Evolutionary conservation across 2,888 invertebrate species (phyloP), one percentile per base, ranked within the genome.

Genomic region (Ganaspis brasiliensis): DNA sequence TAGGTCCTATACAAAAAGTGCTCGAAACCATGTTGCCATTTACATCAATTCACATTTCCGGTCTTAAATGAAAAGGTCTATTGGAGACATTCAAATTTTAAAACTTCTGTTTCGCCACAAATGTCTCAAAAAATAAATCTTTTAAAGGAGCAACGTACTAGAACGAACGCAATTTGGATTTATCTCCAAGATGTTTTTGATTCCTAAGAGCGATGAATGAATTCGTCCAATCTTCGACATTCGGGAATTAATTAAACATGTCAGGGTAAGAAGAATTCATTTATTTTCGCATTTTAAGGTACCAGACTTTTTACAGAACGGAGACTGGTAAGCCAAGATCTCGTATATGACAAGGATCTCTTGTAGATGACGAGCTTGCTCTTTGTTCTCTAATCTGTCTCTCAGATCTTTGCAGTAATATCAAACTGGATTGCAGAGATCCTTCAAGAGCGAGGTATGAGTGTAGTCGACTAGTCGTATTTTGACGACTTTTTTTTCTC

Each of bases 341-440:
- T 49, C n/a, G 49, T 49, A 2, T 49, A 49, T 6, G n/a, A 49
- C 16, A 49, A 49, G 49, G 49, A 49, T 6, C 49, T 49, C 6
- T 49, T 49, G 1, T 82, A 83, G 80, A 82, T 85, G 82, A 83
- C 84, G 24, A 78, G 83, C 72, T 75, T 85, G 56, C 49, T n/a
- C 49, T 49, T 49, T 49, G 49, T 14, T 6, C 16, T 49, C n/a
- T 49, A 14, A 49, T 49, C 49, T 49, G 49, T n/a, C 3, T 6
- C 49, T 35, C 79, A 79, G 52, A 81, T 45, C 56, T 85, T 87
- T 57, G 78, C 84, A 12, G 73, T 76, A 2, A 57, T 86, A 26
- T 84, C 83, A 75, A 85, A 85, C 26, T 86, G 82, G 83, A 73
- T 84, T n/a, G 84, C 83, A 19, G 76, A 81, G 12, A 74, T 75